These are phyloP conservation scores for Rousettus madagascariensis DNA, from an alignment of 2,797 vertebrate genomes.

Conservation along the genomic window DNA sequence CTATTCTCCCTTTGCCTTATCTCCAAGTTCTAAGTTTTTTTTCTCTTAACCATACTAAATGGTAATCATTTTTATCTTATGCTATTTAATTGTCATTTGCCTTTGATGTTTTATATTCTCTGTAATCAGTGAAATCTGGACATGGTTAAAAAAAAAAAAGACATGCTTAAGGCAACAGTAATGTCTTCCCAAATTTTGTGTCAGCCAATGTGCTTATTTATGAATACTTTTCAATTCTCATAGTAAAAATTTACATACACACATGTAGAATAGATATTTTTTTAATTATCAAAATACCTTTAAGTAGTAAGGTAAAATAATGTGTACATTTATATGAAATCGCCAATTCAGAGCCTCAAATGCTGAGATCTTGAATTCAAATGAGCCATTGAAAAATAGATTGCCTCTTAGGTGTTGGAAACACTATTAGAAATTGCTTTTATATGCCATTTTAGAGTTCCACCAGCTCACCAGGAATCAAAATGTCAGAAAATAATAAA, in stretches of 20 bases:
- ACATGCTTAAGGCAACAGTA: background rate
- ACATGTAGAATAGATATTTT: background rate
- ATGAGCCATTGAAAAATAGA: constrained; percentile 67
- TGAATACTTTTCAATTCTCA: background rate
- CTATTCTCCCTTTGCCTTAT: background rate
- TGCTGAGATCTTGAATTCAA: constrained; percentile 63
- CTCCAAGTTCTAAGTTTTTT: background rate
- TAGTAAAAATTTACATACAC: background rate
- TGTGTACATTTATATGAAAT: constrained; percentile 23
- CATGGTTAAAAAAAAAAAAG: background rate
- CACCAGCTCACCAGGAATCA: constrained; percentile 79
- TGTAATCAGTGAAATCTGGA: background rate
- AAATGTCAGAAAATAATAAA: constrained; percentile 85
- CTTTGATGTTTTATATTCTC: background rate
- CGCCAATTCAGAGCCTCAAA: constrained; percentile 41
- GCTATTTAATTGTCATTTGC: background rate
- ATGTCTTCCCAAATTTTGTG: background rate
- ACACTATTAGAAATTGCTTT: constrained; percentile 78
- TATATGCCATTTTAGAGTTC: constrained; percentile 80
- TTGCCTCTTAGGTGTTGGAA: constrained; percentile 64
- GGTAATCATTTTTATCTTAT: background rate
- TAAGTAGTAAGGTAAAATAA: background rate
- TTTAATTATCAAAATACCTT: background rate
- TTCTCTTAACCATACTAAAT: background rate
- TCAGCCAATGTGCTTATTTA: background rate